Percentiles rank a stretch among this genome's conserved stretches.
These are phyloP conservation scores for Pocillopora grandis DNA, from an alignment of 92 coral and sea anemone genomes.

Conservation along the genomic window DNA sequence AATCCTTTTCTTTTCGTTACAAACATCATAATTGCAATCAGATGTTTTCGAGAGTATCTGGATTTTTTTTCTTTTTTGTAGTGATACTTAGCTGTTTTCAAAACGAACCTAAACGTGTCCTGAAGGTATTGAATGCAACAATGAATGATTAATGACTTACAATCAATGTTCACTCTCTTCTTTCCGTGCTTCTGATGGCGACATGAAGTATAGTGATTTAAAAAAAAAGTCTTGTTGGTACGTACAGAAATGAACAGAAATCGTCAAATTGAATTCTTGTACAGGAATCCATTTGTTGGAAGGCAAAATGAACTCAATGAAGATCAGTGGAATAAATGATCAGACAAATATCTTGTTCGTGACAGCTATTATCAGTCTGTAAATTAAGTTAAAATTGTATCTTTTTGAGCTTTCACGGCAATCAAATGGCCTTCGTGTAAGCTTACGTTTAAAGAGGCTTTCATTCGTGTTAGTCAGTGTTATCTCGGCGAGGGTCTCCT, in stretches of 20 bases:
- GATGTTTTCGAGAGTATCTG: not conserved
- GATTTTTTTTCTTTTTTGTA: too few species aligned
- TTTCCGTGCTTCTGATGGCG: not conserved
- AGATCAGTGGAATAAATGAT: not conserved
- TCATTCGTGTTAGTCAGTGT: too few species aligned
- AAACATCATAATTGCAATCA: not conserved
- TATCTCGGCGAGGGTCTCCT: too few species aligned
- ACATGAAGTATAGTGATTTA: not conserved
- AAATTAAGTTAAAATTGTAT: not conserved
- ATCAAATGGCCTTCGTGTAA: not conserved
- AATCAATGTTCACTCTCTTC: not conserved
- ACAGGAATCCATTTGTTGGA: not conserved
- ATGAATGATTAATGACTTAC: constrained; percentile 23
- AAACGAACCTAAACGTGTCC: not conserved
- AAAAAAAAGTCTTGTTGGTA: not conserved
- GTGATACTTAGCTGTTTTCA: not conserved
- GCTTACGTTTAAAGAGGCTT: too few species aligned
- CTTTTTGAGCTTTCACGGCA: not conserved
- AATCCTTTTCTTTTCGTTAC: not conserved
- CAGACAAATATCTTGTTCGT: not conserved
- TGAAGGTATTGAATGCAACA: not conserved
- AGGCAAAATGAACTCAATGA: not conserved
- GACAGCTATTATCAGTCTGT: constrained; percentile 1
- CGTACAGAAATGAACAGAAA: not conserved
- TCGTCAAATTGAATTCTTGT: too few species aligned